Evolutionary conservation across 1,140 invertebrate species (phyloP).

Genomic region (Drosophila sulfurigaster): DNA sequence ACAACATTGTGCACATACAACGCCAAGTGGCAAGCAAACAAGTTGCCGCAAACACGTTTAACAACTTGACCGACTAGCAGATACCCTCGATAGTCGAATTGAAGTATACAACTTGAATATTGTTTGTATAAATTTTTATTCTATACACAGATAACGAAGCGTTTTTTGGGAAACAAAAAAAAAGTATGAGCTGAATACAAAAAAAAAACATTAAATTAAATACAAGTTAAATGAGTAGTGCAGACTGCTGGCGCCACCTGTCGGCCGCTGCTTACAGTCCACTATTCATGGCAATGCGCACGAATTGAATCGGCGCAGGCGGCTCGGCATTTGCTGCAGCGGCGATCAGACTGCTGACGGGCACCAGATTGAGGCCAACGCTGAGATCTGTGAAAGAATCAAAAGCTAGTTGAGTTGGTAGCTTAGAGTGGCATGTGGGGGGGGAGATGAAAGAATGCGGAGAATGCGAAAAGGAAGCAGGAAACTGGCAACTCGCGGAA

Average conservation of each 20-base stretch:
- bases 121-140: slow-evolving; percentile 11
- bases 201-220: slow-evolving; percentile 32
- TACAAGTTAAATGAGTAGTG: slow-evolving; percentile 7
- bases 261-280: slow-evolving; percentile 53
- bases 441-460: background rate
- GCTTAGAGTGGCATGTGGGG: background rate
- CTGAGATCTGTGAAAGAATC: slow-evolving; percentile 60
- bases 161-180: background rate
- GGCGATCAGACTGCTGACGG: slow-evolving; percentile 66
- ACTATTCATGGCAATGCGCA: slow-evolving; percentile 75
- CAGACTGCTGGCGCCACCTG: slow-evolving; percentile 31
- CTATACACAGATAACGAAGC: background rate
- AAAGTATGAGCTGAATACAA: background rate
- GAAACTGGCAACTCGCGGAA: too few species aligned
- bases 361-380: slow-evolving; percentile 65
- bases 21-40: background rate
- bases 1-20: slow-evolving; percentile 18
- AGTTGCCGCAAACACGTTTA: background rate
- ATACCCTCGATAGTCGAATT: slow-evolving; percentile 1
- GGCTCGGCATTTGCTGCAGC: slow-evolving; percentile 68
- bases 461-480: background rate
- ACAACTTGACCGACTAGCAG: background rate
- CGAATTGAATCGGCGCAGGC: slow-evolving; percentile 68
- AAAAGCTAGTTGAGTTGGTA: background rate
- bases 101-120: background rate